Base-by-base conservation (phyloP, 2,888 invertebrate genomes). In the Helicoverpa assulta region DNA sequence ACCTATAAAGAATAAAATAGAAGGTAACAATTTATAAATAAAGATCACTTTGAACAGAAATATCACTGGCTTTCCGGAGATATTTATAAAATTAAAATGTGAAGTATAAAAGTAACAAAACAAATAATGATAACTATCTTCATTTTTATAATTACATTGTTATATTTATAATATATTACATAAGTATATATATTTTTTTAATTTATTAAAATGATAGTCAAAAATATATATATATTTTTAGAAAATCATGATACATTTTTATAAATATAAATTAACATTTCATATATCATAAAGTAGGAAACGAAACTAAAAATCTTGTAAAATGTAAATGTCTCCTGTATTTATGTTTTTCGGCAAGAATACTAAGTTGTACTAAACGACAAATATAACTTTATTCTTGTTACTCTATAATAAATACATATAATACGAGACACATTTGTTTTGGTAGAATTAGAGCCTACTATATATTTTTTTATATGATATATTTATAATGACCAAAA, bases 51-150 rank as follows among this genome's bases (percentile, higher is more conserved):
- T 84, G 67, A 85, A 80, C 73, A 73, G 83, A 74, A 87, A 86
- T 88, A 89, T 89, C 90, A 89, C 91, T 90, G 89, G 73, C 53
- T 80, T 80, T 82, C 81, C 76, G 64, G 73, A 77, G 52, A 83
- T 68, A 76, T 26, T 7, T 60, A 61, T 47, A 77, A 60, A 76
- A 40, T 40, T 14, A 33, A 70, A 70, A 60, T 76, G 73, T 80
- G 58, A 81, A 85, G 78, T 88, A 89, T 81, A 91, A 89, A 89
- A 89, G 85, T 91, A 90, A 90, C 88, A 90, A 90, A 75, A 81
- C 78, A 81, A 78, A 80, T 76, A 70, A 72, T 78, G 63, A 58
- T 63, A 47, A 56, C 18, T 47, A 54, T 18, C 43, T 54, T 52
- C 51, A 63, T 50, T 21, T 71, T 75, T 74, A 47, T 54, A 57